Evolutionary conservation across 2,797 vertebrate species (phyloP), one percentile per base, ranked within the genome.

Genomic region (Chaenodraco wilsoni): DNA sequence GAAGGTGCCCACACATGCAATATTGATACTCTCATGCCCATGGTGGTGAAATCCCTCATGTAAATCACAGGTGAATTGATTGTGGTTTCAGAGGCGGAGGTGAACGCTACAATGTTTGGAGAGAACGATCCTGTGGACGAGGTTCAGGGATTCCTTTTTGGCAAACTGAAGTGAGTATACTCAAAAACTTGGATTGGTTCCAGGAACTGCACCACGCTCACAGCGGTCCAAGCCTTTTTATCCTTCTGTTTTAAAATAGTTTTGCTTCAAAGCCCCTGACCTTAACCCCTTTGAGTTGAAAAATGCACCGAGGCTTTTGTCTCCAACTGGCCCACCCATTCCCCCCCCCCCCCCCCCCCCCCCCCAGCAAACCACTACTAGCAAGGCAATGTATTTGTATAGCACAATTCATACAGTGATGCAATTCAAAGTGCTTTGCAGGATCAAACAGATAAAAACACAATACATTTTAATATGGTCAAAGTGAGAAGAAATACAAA

Each of bases 81-180:
- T 85, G 58, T 63, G 74, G 57, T 92, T 85, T 87, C 76, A 97
- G 98, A 95, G 76, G 95, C 92, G 41, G 97, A 97, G 33, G 91
- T 95, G 68, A 98, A 99, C 41, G 93, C 97, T 37, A 99, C 97
- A n/a, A 84, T 99, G 87, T 96, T 98, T 65, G 96, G 96, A 76
- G 97, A 97, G 87, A 96, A 95, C 43, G 98, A 99, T 88, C 95
- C 97, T 1, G 94, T 98, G 90, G 98, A 99, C 90, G 98, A 99
- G 92, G 97, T 99, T 84, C 98, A 99, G 81, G 98, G 98, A 75
- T 99, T 99, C 84, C 95, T 99, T 1, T 99, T 99, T 92, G 98
- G 97, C 87, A 99, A 96, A 91, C 94, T 99, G 83, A 98, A 96
- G 98, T 99, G 89, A 94, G 92, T 88, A 85, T 83, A 85, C 74